Evolutionary conservation across 2,113 vertebrate genomes (phyloP), one percentile per base, ranked within the genome.

Genomic region (Alligator mississippiensis): DNA sequence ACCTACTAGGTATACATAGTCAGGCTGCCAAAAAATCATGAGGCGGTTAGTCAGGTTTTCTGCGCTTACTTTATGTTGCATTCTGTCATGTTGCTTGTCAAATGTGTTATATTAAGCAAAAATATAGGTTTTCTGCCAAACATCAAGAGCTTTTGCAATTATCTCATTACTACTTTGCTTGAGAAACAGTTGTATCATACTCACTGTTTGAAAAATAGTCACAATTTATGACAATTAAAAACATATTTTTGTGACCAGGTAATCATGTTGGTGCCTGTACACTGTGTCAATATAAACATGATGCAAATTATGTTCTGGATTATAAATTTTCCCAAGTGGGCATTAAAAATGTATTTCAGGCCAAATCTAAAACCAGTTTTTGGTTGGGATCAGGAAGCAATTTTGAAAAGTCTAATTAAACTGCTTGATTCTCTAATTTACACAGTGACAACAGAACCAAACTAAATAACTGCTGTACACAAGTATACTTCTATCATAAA

Each of bases 191-290:
- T 38, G 38, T 38, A 38, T 38, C 38, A 38, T 38, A 47, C 47
- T 30, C 28, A 72, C 66, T 84, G 10, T 4, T 77, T 47, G 19
- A 87, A 85, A 95, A 93, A 94, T 54, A 96, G 74, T 30, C 74
- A 88, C 25, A 34, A 30, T 88, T 79, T 84, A 89, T 94, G 85
- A 84, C 62, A 87, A 82, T 85, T 87, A 72, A 59, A 10, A 85
- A n/a, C 74, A 27, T 22, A 75, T 93, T n/a, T 79, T 70, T 63
- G 66, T 90, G 3, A 84, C 75, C 87, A 74, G 75, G 78, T 93
- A 85, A 91, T 70, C 28, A 87, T 68, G 89, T 93, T 34, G 83
- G 11, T 72, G 80, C 25, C 72, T 19, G 1, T 12, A 74, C 4
- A 61, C 2, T 80, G 66, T 79, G 4, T 17, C 25, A 66, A 9